Evolutionary conservation across 2,113 vertebrate species (phyloP).

Genomic region (Jacana jacana): DNA sequence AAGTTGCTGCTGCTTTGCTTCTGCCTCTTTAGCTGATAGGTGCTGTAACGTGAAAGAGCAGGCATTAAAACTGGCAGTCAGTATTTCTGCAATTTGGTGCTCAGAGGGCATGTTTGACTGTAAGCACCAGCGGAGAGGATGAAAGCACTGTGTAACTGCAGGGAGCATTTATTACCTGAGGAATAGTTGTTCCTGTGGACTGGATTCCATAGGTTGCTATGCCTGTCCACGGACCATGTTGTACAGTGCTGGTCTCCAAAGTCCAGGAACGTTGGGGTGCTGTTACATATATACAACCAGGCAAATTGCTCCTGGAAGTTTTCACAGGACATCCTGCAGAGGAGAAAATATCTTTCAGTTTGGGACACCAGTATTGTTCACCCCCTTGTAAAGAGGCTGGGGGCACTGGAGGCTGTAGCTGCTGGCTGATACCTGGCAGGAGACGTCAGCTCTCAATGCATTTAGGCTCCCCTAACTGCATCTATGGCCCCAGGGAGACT

Average conservation of each 20-base stretch:
- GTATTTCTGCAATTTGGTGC: background rate
- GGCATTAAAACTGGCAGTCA: background rate
- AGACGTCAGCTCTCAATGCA: background rate
- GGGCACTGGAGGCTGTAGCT: background rate
- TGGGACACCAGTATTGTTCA: background rate
- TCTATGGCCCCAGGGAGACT: background rate
- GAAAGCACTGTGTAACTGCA: background rate
- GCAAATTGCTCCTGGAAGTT: slow-evolving; percentile 73
- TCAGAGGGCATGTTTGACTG: background rate
- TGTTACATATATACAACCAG: slow-evolving; percentile 67
- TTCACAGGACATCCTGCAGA: slow-evolving; percentile 73
- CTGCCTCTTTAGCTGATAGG: background rate
- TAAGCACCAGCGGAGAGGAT: background rate
- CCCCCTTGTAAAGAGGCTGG: background rate
- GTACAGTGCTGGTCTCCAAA: background rate
- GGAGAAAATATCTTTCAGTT: background rate
- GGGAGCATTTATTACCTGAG: background rate
- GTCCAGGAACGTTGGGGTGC: slow-evolving; percentile 54
- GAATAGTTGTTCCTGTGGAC: background rate
- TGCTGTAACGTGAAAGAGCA: background rate
- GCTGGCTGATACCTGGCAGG: background rate
- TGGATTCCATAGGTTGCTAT: background rate
- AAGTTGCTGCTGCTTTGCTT: background rate
- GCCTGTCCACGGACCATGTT: slow-evolving; percentile 44
- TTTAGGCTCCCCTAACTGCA: background rate